Evolutionary conservation across 1,140 invertebrate species (phyloP), one percentile per base, ranked within the genome.

Genomic region (Aphaenogaster floridana): DNA sequence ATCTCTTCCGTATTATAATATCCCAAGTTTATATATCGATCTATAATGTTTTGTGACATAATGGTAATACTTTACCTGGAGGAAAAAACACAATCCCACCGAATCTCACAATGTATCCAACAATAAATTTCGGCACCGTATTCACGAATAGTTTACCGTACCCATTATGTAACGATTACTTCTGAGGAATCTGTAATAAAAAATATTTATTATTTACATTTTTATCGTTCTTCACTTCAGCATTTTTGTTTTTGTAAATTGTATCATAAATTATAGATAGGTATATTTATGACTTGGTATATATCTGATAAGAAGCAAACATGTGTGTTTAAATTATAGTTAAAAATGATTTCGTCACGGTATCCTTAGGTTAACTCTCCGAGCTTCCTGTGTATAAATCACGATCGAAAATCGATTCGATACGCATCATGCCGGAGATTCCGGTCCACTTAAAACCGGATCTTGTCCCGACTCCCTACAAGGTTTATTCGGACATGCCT

Each of bases 151-250:
- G 36, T 76, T 74, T 61, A 74, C 17, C 21, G 52, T 69, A 28
- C 36, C 64, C 9, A 42, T 57, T 2, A 48, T 42, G 50, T 91
- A 87, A 64, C 72, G 77, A 39, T 89, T 80, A 21, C 57, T 83
- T 21, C 50, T 86, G 17, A 91, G 48, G 9, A 91, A 91, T 66
- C 90, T 91, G 42, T 2, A 90, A 90, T 52, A 36, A 5, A n/a
- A 39, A 61, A 74, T 54, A 17, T 69, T 81, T 57, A 52, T 59
- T 13, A 79, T 42, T 64, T 13, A 66, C 13, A 21, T 50, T 8
- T 36, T 39, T 59, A 61, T 42, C 4, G 13, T 17, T 52, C 17
- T 13, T 48, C 21, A 6, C 28, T 28, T 28, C 36, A 48, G 28
- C 9, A 36, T 21, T 5, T 63, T 77, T 21, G 21, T 45, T 71